A percentile compares a stretch with the other conserved stretches of the same genome.
Conservation (phyloP, 2,797 vertebrate species). For the Antrozous pallidus region DNA sequence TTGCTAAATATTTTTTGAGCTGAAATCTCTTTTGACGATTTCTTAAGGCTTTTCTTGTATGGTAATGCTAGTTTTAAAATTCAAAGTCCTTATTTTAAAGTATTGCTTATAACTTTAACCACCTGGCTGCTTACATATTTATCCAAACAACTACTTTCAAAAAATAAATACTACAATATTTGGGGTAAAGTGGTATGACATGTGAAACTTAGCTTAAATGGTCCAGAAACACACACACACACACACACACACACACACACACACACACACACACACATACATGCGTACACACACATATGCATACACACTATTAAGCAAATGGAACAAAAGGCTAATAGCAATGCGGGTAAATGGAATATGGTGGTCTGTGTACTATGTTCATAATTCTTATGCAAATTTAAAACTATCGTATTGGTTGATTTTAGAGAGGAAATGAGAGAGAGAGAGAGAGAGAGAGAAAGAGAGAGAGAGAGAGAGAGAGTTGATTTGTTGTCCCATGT, state of each 20-base stretch:
- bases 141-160: not conserved
- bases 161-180: conserved; percentile 10
- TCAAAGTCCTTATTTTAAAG: not conserved
- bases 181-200: not conserved
- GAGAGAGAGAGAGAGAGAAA: not conserved
- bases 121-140: not conserved
- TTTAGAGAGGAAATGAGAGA: not conserved
- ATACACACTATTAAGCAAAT: not conserved
- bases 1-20: not conserved
- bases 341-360: not conserved
- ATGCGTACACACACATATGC: not conserved
- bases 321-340: not conserved
- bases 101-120: not conserved
- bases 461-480: not conserved
- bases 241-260: not conserved
- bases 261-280: not conserved
- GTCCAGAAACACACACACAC: not conserved
- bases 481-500: not conserved
- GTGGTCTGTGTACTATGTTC: not conserved
- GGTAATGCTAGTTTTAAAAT: not conserved
- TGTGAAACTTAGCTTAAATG: not conserved
- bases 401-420: not conserved
- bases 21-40: conserved; percentile 6
- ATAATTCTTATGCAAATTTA: not conserved
- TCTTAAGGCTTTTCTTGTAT: not conserved